Percentiles rank a stretch among this genome's conserved stretches.
Conservation (phyloP, 2,797 vertebrate genomes). For the Gouania willdenowi region DNA sequence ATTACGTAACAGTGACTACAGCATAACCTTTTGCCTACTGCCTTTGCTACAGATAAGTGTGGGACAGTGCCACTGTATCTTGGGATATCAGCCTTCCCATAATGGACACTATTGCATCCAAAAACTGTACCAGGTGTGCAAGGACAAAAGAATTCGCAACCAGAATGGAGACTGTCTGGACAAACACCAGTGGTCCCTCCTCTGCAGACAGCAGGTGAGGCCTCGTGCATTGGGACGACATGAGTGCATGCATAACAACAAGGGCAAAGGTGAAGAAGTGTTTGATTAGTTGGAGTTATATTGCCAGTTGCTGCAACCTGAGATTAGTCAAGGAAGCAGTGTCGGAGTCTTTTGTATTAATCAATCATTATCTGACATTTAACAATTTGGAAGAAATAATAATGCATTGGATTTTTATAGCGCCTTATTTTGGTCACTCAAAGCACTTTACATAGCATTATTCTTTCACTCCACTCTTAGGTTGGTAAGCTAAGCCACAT, state of each 20-base stretch:
- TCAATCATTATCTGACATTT: too few relatives aligned
- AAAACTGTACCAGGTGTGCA: slow-evolving; percentile 70
- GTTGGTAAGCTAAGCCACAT: too few relatives aligned
- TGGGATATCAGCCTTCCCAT: slow-evolving; percentile 58
- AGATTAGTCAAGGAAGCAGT: too few relatives aligned
- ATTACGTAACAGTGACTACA: slow-evolving; percentile 3
- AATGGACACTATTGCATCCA: slow-evolving; percentile 64
- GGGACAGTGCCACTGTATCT: slow-evolving; percentile 77
- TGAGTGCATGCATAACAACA: slow-evolving; percentile 9
- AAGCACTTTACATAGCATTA: too few relatives aligned
- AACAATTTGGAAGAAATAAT: too few relatives aligned
- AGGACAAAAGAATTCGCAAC: slow-evolving; percentile 68
- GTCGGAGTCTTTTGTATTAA: too few relatives aligned
- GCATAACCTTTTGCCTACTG: neutral
- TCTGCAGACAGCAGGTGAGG: slow-evolving; percentile 82
- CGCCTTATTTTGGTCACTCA: too few relatives aligned
- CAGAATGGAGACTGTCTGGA: slow-evolving; percentile 84
- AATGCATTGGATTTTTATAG: too few relatives aligned
- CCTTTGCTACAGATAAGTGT: slow-evolving; percentile 75
- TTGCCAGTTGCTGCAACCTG: too few relatives aligned
- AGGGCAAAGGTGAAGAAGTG: slow-evolving; percentile 41
- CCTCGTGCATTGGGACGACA: slow-evolving; percentile 1
- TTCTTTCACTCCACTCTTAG: too few relatives aligned
- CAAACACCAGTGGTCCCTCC: slow-evolving; percentile 75
- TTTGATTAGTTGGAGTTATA: too few relatives aligned